These are phyloP conservation scores for Odontocolon sp. DNA, from an alignment of 2,888 invertebrate genomes.

Conservation along the genomic window DNA sequence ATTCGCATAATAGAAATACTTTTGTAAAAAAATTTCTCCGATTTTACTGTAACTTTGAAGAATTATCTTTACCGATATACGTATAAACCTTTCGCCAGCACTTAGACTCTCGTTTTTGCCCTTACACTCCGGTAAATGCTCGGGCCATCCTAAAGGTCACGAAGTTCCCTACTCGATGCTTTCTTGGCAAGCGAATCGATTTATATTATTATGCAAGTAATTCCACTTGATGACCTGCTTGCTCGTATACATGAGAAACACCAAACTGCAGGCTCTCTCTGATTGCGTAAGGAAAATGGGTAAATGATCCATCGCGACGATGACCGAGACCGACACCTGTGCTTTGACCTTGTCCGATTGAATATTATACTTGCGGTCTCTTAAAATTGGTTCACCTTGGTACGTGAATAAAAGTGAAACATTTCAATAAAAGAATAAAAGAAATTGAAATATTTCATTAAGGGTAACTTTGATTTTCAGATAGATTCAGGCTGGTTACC, in stretches of 20 bases:
- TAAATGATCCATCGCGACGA: constrained; percentile 35
- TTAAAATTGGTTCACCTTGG: constrained; percentile 12
- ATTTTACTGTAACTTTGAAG: neutral
- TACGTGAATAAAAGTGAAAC: too few relatives aligned
- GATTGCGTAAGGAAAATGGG: neutral
- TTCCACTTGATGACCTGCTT: neutral
- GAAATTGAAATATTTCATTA: too few relatives aligned
- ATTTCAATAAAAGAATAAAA: too few relatives aligned
- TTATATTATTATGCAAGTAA: constrained; percentile 40
- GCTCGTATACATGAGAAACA: constrained; percentile 4
- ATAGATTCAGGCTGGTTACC: too few relatives aligned
- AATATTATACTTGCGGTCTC: constrained; percentile 34
- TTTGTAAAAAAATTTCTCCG: neutral
- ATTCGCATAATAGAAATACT: too few relatives aligned
- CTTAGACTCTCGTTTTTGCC: too few relatives aligned
- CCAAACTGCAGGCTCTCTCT: constrained; percentile 8
- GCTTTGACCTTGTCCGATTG: constrained; percentile 27
- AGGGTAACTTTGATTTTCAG: too few relatives aligned
- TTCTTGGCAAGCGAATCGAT: constrained; percentile 23
- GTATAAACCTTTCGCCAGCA: constrained; percentile 1
- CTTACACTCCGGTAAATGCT: too few relatives aligned
- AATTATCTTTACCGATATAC: too few relatives aligned
- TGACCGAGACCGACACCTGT: constrained; percentile 3
- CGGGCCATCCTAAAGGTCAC: constrained; percentile 41
- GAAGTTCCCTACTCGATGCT: constrained; percentile 33